Base-by-base conservation (phyloP, 2,797 vertebrate species). In the Champsocephalus esox region DNA sequence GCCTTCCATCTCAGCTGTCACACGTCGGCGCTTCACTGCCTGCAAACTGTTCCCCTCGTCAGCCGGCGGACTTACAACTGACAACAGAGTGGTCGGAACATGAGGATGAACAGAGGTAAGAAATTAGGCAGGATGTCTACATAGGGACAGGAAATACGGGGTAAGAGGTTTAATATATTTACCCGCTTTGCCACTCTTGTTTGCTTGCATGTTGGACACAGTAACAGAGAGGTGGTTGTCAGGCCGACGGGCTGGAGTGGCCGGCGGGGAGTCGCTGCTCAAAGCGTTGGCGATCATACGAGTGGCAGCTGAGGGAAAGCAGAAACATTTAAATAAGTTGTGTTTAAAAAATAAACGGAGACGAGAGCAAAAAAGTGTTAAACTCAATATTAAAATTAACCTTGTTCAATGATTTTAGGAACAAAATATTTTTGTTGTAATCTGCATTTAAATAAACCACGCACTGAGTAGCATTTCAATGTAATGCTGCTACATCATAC, bases 1-100 rank as follows among this genome's bases (percentile, higher is more conserved):
- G 72, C 98, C 98, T 90, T 99, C 98, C 95, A 98, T 99, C 92
- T 99, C 98, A 0, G 97, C 96, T 0, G 98, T 99, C 67, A 98
- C 98, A 0, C 97, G 94, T 10, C 97, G 95, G 0, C 93, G 94
- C 87, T 98, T 99, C 59, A 93, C 90, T 43, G 92, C 87, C 0
- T 95, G 87, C 28, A 91, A 56, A 5, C 80, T 81, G 24, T 93
- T 92, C 60, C 91, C 93, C 63, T 96, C 95, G 0, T 95, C 94
- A 4, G 91, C 94, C 6, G 89, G 84, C 49, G 88, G 83, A 71
- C 91, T 92, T 68, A 95, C 60, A 49, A 92, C 96, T 96, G 85
- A 69, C 44, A 24, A 64, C 60, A 82, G 60, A 70, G 32, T 6
- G 51, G 49, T 12, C 12, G 44, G 70, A 28, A 73, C 60, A 48